Evolutionary conservation across 1,140 invertebrate species (phyloP), one percentile per base, ranked within the genome.

Genomic region (Metopolophium dirhodum): DNA sequence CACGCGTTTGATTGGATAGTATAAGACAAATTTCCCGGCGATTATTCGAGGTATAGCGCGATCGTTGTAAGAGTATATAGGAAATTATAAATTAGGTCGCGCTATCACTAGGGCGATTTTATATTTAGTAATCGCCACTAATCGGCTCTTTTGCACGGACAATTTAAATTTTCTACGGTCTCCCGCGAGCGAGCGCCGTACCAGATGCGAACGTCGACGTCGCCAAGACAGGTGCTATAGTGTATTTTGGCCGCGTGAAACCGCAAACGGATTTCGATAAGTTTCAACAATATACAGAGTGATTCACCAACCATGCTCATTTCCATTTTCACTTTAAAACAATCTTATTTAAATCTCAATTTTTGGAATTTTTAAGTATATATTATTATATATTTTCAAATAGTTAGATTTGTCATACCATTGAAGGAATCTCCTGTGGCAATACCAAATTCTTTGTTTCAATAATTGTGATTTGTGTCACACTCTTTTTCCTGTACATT

Each of bases 101-200:
- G 49, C n/a, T 7, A 88, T n/a, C 87, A 35, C n/a, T 35, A n/a
- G 87, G 49, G 20, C 7, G 35, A 54, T 89, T 35, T 89, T 88
- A 51, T 88, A 22, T 88, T 51, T 54, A 54, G 86, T 87, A 87
- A 82, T n/a, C 61, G 61, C 61, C 61, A 68, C 61, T 68, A 68
- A 89, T 54, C 87, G 22, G 49, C 22, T 54, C 49, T 89, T 51
- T 89, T 89, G 87, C 54, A 89, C 87, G 87, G 87, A 37, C 51
- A 89, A 89, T 89, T 89, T 57, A 89, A 37, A 89, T 89, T 89
- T 89, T 54, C 35, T 89, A 89, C 54, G 87, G 87, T 89, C 7
- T 86, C 41, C 49, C n/a, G 87, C 20, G 87, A 54, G 23, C 86
- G 86, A 51, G 49, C 49, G 45, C 26, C 41, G 37, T 30, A 18